Conservation (phyloP, 2,113 vertebrate genomes). For the Cryptotis parvus region DNA sequence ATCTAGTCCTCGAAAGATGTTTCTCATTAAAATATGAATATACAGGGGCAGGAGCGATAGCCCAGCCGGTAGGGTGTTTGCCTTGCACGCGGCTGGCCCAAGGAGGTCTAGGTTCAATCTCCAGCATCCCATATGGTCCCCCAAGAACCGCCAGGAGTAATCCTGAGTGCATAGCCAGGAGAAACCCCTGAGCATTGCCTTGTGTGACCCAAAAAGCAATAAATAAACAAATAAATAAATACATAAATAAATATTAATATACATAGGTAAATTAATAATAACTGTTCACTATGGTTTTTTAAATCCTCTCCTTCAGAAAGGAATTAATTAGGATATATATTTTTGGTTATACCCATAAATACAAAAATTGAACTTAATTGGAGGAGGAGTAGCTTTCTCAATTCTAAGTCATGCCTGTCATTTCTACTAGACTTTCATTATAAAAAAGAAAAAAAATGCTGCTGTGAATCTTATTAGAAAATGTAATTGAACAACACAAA, state of each 20-base stretch:
- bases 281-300: neutral
- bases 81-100: too few species aligned
- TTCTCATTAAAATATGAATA: too few species aligned
- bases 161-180: too few species aligned
- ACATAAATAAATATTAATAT: too few species aligned
- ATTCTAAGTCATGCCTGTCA: conserved; percentile 67
- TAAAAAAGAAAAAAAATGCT: conserved; percentile 58
- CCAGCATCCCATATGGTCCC: too few species aligned
- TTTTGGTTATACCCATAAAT: conserved; percentile 62
- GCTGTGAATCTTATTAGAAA: conserved; percentile 75
- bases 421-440: conserved; percentile 76
- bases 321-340: conserved; percentile 45
- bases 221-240: too few species aligned
- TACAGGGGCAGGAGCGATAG: too few species aligned
- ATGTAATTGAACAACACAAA: conserved; percentile 62
- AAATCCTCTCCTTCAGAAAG: conserved; percentile 59
- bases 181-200: too few species aligned
- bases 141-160: too few species aligned
- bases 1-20: conserved; percentile 41
- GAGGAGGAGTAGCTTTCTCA: conserved; percentile 68
- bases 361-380: conserved; percentile 71
- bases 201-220: too few species aligned
- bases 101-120: too few species aligned
- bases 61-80: too few species aligned
- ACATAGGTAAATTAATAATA: conserved; percentile 42